Evolutionary conservation across 2,113 vertebrate genomes (phyloP), one percentile per base, ranked within the genome.

Genomic region (Larimichthys crocea): DNA sequence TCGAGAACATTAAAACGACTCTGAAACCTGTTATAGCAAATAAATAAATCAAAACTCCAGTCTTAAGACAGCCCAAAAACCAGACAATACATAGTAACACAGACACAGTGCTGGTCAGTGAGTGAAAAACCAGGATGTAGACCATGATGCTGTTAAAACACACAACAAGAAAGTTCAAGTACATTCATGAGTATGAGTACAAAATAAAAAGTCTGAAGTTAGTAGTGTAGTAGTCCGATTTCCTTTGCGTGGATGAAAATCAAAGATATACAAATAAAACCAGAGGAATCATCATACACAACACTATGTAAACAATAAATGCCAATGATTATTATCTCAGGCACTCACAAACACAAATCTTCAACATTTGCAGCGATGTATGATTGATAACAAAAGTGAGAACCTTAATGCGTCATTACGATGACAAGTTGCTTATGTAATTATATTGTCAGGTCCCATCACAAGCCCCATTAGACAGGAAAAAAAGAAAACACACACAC

Each of bases 261-360:
- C 95, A 94, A 74, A 96, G 94, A 97, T 97, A 97, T 97, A 97
- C 96, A 97, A 61, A 97, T 90, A 96, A 83, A 84, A 90, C 81
- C 73, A 88, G 76, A 85, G 75, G 91, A 93, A 94, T 91, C 83
- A 82, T 90, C 90, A 88, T 86, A 75, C 53, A 84, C 79, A 59
- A 85, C 86, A 86, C 66, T 10, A 64, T 93, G 92, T 93, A 94
- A 95, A 94, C 91, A 92, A 83, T 76, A 77, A 82, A 88, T 69
- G 48, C 84, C 61, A 79, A 68, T 60, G 66, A 76, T 7, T 10
- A 48, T 52, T 46, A 65, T 62, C 61, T 42, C 65, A 69, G 17
- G 73, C 64, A 63, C 74, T 79, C 16, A 44, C 60, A 44, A n/a
- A 46, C 40, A 72, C 35, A 22, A 26, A 24, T 44, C 11, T 24